Evolutionary conservation across 2,797 vertebrate genomes (phyloP), one percentile per base, ranked within the genome.

Genomic region (Spinus pinus): DNA sequence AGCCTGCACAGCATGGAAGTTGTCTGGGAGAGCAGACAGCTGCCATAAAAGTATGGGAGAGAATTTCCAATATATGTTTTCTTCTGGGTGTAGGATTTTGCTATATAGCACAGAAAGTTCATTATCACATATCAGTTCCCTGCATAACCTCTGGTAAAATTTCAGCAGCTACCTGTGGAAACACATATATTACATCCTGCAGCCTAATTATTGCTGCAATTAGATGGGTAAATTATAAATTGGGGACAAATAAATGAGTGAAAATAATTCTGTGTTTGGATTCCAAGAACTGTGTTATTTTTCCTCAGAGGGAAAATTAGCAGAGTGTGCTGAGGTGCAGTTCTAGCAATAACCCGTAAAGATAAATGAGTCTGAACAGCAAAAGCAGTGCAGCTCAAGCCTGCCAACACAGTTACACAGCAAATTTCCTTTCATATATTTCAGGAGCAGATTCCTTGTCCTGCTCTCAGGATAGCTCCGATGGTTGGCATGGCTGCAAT

Each of bases 21-120:
- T 94, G 64, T 85, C 81, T 91, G 33, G 42, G 56, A 70, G 92
- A 91, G 71, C 71, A 87, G 71, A 67, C 56, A 89, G 72, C 60
- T 94, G 37, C 53, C 53, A 30, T 82, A 42, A 83, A 91, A 94
- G 20, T 13, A 78, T 33, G 33, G 44, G 53, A 77, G 37, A 81
- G 31, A 78, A 62, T 88, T 88, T 77, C 42, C 51, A 71, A 21
- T 62, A 3, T 19, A 9, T 1, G 0, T 81, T 82, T 88, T 30
- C 37, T 53, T 77, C 86, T 19, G 33, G 31, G 15, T 64, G n/a
- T 64, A 47, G 22, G 19, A 72, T 88, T 82, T 80, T 57, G 20
- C 39, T 72, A 1, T 30, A 3, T 57, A 86, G 41, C 37, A 35
- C 20, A 57, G 23, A 30, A 66, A 79, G 6, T 42, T 54, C 12